Evolutionary conservation across 2,113 vertebrate genomes (phyloP).

Genomic region (Brachirus orientalis): DNA sequence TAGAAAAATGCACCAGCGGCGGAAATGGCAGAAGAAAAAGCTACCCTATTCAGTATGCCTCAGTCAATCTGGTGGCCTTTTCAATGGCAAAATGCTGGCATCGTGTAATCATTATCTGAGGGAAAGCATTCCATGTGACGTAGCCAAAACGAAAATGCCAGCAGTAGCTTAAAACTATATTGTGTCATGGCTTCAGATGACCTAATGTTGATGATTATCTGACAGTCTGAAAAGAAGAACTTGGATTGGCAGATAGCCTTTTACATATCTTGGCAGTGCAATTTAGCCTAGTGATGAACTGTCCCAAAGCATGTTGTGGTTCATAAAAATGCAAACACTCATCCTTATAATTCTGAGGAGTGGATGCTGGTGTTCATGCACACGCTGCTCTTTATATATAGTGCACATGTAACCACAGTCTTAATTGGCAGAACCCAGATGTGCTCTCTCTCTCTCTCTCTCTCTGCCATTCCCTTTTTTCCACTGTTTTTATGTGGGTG

Average conservation of each 20-base stretch:
- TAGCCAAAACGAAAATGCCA: slow-evolving; percentile 75
- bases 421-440: slow-evolving; percentile 25
- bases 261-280: slow-evolving; percentile 41
- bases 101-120: slow-evolving; percentile 68
- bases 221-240: slow-evolving; percentile 53
- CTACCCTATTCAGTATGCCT: slow-evolving; percentile 53
- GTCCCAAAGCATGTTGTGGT: slow-evolving; percentile 43
- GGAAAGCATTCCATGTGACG: slow-evolving; percentile 56
- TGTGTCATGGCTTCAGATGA: slow-evolving; percentile 69
- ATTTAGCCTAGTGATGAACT: slow-evolving; percentile 39
- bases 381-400: slow-evolving; percentile 3
- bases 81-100: slow-evolving; percentile 62
- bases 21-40: slow-evolving; percentile 63
- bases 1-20: slow-evolving; percentile 50
- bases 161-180: slow-evolving; percentile 73
- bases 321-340: slow-evolving; percentile 38
- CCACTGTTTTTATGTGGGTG: slow-evolving; percentile 62
- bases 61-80: slow-evolving; percentile 75
- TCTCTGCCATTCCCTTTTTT: slow-evolving; percentile 8
- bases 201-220: slow-evolving; percentile 64
- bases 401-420: slow-evolving; percentile 50
- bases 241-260: slow-evolving; percentile 39
- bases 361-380: slow-evolving; percentile 8
- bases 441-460: slow-evolving; percentile 3
- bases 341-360: slow-evolving; percentile 20